Evolutionary conservation across 2,113 vertebrate species (phyloP).

Genomic region (Pelecanoides urinatrix): DNA sequence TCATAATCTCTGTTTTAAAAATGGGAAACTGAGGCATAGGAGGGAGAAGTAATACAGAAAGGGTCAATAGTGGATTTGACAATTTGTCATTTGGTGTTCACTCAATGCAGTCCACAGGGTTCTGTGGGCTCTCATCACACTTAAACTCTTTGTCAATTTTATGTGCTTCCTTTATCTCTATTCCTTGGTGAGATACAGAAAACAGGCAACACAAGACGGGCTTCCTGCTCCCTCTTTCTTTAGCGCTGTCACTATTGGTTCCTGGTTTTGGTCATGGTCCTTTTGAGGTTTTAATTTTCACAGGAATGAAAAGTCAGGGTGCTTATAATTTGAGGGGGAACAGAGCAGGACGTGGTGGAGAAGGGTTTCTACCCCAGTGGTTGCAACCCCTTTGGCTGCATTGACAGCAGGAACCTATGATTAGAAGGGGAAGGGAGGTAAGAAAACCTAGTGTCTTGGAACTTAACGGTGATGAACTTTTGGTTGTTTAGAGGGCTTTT

Average conservation of each 20-base stretch:
- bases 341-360: rapidly evolving
- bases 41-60: neutral
- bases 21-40: neutral
- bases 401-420: neutral
- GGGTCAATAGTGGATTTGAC: neutral
- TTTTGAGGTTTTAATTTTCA: neutral
- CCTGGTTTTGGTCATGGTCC: neutral
- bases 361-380: neutral
- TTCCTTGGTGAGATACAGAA: neutral
- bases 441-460: neutral
- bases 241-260: too few species aligned
- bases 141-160: too few species aligned
- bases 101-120: neutral
- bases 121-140: neutral
- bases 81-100: neutral
- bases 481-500: neutral
- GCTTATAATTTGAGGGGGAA: neutral
- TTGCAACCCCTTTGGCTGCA: neutral
- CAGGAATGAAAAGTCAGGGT: neutral
- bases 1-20: neutral
- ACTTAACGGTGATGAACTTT: neutral
- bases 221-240: neutral
- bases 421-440: neutral
- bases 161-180: neutral
- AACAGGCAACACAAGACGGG: neutral